phyloP scores from a whole-genome alignment of 2,113 vertebrate species.

The Siniperca knerii region DNA sequence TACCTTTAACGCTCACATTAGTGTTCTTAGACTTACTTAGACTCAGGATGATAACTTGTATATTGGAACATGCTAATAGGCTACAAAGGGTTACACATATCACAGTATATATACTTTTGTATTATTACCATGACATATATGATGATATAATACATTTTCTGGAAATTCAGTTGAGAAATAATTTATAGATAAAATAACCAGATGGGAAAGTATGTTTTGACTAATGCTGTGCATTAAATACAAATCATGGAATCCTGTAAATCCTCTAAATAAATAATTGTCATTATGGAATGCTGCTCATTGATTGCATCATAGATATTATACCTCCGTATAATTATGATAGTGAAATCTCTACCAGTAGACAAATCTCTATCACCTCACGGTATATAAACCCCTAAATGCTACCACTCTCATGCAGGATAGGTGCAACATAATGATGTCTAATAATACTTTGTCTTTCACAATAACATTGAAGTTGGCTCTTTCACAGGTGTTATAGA shows the following conservation, averaged over 20 bases:
- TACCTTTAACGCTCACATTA: background rate
- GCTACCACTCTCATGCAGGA: background rate
- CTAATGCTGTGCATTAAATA: background rate
- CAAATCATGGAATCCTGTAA: background rate
- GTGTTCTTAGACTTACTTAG: background rate
- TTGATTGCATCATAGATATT: too few species aligned
- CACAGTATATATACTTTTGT: background rate
- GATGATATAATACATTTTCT: background rate
- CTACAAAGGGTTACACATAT: background rate
- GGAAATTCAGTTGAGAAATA: background rate
- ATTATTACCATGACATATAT: background rate
- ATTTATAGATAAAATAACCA: background rate
- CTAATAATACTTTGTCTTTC: too few species aligned
- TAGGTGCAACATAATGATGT: background rate
- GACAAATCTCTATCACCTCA: background rate
- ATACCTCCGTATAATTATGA: background rate
- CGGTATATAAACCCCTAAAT: background rate
- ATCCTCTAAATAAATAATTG: too few species aligned
- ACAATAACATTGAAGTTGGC: too few species aligned
- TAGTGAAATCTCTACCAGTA: too few species aligned
- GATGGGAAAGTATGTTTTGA: background rate
- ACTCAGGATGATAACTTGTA: too few species aligned
- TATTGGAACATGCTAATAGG: background rate
- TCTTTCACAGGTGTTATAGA: background rate
- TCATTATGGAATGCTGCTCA: too few species aligned